Conservation (phyloP, 1,140 invertebrate species). For the Plodia interpunctella region DNA sequence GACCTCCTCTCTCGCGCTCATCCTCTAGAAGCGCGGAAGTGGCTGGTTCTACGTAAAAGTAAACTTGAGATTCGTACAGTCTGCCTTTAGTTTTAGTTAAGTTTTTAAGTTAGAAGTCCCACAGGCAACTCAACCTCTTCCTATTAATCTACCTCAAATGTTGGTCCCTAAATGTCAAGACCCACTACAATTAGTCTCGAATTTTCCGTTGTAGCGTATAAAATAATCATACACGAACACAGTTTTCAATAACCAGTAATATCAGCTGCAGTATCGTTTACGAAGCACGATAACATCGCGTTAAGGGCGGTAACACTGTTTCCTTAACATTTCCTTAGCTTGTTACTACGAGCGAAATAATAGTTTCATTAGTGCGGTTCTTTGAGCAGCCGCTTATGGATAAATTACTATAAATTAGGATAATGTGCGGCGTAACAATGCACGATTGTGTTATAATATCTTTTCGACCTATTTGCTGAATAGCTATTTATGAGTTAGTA, state of each 20-base stretch:
- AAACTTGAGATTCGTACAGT: too few relatives aligned
- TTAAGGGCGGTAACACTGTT: conserved; percentile 11
- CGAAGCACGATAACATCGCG: conserved; percentile 13
- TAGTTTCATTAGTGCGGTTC: not conserved
- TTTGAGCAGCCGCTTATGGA: not conserved
- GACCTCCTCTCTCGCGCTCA: too few relatives aligned
- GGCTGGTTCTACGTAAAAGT: too few relatives aligned
- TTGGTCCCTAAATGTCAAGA: too few relatives aligned
- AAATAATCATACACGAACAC: not conserved
- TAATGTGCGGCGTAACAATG: conserved; percentile 2
- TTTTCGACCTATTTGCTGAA: too few relatives aligned
- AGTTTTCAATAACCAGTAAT: conserved; percentile 9
- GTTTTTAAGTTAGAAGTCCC: too few relatives aligned
- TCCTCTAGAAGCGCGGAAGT: too few relatives aligned
- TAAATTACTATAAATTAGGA: not conserved
- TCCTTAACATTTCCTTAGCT: conserved; percentile 11
- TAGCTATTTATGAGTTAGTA: too few relatives aligned
- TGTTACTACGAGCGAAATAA: not conserved
- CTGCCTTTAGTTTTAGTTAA: too few relatives aligned
- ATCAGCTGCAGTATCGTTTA: not conserved
- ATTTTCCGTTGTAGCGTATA: not conserved
- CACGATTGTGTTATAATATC: not conserved
- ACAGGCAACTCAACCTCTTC: too few relatives aligned
- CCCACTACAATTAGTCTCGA: too few relatives aligned
- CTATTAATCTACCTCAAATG: too few relatives aligned